Evolutionary conservation across 1,140 invertebrate genomes (phyloP).

Genomic region (Zaprionus africanus): DNA sequence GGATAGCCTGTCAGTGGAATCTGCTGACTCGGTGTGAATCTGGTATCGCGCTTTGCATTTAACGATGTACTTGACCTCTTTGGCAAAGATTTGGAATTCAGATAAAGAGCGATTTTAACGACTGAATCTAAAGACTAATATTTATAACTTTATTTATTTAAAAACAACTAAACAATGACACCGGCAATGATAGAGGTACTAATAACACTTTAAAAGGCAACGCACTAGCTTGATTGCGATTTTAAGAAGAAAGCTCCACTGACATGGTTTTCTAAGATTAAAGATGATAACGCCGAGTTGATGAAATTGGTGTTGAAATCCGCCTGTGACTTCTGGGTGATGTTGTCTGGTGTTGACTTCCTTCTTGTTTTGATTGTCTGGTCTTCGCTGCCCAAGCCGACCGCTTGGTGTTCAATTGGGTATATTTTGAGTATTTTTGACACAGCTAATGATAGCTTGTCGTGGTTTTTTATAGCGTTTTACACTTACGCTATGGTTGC

Average conservation of each 20-base stretch:
- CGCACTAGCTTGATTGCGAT: no score
- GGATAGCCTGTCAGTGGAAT: conserved; percentile 1
- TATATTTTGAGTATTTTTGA: conserved; percentile 1
- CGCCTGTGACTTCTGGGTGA: no score
- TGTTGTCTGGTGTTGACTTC: no score
- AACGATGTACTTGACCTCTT: conserved; percentile 2
- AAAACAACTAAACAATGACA: no score
- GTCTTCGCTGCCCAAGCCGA: not conserved
- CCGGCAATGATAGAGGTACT: no score
- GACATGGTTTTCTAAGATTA: no score
- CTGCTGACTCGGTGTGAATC: not conserved
- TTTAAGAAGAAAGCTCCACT: no score
- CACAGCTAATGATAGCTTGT: not conserved
- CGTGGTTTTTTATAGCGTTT: not conserved
- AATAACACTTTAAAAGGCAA: no score
- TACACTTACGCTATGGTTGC: not conserved
- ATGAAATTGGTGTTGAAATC: no score
- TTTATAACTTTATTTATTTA: conserved; percentile 4
- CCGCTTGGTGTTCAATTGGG: not conserved
- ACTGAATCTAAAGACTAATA: no score
- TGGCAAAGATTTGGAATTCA: conserved; percentile 3
- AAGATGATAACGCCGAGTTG: no score
- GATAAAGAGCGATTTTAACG: no score
- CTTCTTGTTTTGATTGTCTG: not conserved
- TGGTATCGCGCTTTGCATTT: not conserved